phyloP scores from a whole-genome alignment of 2,113 vertebrate genomes.

The Felis chaus region DNA sequence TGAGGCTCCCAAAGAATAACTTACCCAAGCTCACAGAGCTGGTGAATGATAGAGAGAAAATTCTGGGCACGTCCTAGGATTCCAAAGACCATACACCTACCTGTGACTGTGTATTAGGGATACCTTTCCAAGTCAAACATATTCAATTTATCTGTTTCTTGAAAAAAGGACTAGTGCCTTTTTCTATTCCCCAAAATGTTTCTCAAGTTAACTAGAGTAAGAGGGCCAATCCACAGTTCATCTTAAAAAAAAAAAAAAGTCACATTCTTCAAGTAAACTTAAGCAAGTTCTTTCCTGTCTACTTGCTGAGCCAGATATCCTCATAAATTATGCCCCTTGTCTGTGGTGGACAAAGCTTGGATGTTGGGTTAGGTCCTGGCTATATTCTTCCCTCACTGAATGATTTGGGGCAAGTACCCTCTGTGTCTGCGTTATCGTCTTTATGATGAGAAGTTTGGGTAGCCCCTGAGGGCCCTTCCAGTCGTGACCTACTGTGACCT shows the following conservation, averaged over 20 bases:
- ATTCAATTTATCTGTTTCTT: background rate
- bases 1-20: background rate
- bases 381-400: background rate
- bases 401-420: no score
- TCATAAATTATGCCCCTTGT: background rate
- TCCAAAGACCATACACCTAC: background rate
- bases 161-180: background rate
- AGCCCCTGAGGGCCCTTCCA: background rate
- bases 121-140: background rate
- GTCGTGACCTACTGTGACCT: background rate
- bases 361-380: background rate
- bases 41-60: background rate
- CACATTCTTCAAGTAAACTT: background rate
- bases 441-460: background rate
- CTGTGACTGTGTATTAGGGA: accelerated
- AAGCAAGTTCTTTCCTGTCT: background rate
- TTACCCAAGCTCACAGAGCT: background rate
- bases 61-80: background rate
- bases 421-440: background rate
- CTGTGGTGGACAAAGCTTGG: background rate
- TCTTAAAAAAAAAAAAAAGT: background rate
- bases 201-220: background rate
- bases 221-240: background rate
- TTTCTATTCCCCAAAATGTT: background rate
- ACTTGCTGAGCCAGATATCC: background rate